A percentile compares a stretch with the other conserved stretches of the same genome.
Evolutionary conservation across 1,140 invertebrate species (phyloP).

Genomic region (Ceratosolen fusciceps): DNA sequence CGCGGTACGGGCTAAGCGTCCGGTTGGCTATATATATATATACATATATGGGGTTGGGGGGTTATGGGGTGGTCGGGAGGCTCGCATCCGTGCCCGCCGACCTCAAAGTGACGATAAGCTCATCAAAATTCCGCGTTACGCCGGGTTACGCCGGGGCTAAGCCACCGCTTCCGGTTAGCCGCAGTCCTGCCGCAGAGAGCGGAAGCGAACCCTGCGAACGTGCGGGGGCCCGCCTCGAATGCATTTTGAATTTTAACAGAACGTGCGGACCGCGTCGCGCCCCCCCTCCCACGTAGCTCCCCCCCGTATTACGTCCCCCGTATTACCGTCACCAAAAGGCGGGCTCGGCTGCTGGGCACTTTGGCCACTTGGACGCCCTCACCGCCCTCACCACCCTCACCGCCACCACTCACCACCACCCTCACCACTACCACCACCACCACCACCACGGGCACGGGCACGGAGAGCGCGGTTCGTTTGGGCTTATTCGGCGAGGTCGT

Average conservation of each 20-base stretch:
- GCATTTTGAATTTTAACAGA: slow-evolving; percentile 30
- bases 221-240: not conserved
- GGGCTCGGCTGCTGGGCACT: too few relatives aligned
- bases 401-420: too few relatives aligned
- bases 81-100: not conserved
- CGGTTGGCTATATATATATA: too few relatives aligned
- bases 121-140: slow-evolving; percentile 50
- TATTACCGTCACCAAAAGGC: too few relatives aligned
- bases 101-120: slow-evolving; percentile 30
- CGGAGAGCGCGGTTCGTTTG: not conserved
- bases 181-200: slow-evolving; percentile 20
- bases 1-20: too few relatives aligned
- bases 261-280: not conserved
- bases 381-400: too few relatives aligned
- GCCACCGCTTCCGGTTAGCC: slow-evolving; percentile 46
- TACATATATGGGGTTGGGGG: too few relatives aligned
- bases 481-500: not conserved
- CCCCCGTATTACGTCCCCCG: too few relatives aligned
- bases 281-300: too few relatives aligned
- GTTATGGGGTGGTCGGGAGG: not conserved
- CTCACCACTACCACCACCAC: too few relatives aligned
- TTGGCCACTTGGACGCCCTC: too few relatives aligned
- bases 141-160: slow-evolving; percentile 40
- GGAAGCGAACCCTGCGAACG: slow-evolving; percentile 23
- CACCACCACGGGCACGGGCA: too few relatives aligned